Base-by-base conservation (phyloP, 2,888 invertebrate species). In the Idaea dimidiata region DNA sequence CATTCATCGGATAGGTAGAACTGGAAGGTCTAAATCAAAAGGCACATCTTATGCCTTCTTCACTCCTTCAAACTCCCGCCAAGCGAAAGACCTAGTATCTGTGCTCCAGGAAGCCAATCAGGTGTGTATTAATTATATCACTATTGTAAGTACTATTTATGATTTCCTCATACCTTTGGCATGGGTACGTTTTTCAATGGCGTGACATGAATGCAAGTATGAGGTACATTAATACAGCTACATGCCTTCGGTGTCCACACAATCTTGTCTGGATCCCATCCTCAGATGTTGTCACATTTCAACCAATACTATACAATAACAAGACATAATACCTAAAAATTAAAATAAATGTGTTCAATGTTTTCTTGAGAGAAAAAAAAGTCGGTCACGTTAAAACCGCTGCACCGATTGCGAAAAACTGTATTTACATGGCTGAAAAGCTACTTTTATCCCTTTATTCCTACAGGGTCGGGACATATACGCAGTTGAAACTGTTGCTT, bases 1-100 rank as follows among this genome's bases (percentile, higher is more conserved):
- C 87, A 97, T 98, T 79, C 98, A 98, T 90, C 95, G 98, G 69
- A 99, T 98, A 87, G 98, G 98, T 64, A 95, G 98, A 78, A 98
- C 98, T 56, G 98, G 97, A 61, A 95, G 98, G 61, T 96, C 96
- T 57, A 95, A 96, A 84, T 94, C 96, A 74, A 97, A 96, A 75
- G 98, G 97, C 73, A 98, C 98, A 67, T 98, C 98, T 57, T 98
- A 98, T 87, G 98, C 98, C 64, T 98, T 99, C 93, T 98, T 98
- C 91, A 98, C 98, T 58, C 96, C 96, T 57, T 95, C 95, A 74
- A 98, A 98, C 85, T 94, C 95, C 68, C 95, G 96, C 75, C 97
- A 98, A 89, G 97, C 98, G 16, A 96, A 95, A 89, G 97, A 98
- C 83, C 94, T 98, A 65, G 95, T 98, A 53, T 96, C 97, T 73